A percentile compares a stretch with the other conserved stretches of the same genome.
Evolutionary conservation across 2,888 invertebrate genomes (phyloP).

Genomic region (Rhagium mordax): DNA sequence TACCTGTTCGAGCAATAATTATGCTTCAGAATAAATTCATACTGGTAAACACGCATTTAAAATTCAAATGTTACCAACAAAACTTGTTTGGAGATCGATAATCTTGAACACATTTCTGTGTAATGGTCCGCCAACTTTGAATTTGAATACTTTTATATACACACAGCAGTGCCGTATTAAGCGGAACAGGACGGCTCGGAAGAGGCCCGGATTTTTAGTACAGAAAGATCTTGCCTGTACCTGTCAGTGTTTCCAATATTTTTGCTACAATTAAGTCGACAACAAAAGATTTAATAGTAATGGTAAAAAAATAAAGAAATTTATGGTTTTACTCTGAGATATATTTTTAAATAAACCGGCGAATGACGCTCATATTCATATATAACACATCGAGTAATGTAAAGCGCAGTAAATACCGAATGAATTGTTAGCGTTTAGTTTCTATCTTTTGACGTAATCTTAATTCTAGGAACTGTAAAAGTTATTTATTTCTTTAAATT

Average conservation of each 20-base stretch:
- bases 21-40: constrained; percentile 16
- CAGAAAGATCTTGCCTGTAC: no score
- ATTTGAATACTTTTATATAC: no score
- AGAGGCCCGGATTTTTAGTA: no score
- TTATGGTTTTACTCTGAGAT: no score
- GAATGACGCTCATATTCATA: neutral
- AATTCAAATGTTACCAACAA: constrained; percentile 22
- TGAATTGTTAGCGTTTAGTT: neutral
- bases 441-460: neutral
- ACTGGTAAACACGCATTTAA: constrained; percentile 1
- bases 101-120: neutral
- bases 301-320: no score
- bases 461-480: neutral
- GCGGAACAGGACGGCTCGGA: no score
- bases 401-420: neutral
- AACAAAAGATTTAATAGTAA: no score
- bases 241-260: no score
- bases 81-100: neutral
- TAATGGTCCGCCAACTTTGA: neutral
- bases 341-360: neutral
- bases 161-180: no score
- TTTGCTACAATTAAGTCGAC: no score
- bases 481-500: neutral
- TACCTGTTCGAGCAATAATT: neutral
- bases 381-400: neutral